Base-by-base conservation (phyloP, 2,797 vertebrate species). In the Poeciliopsis infans region DNA sequence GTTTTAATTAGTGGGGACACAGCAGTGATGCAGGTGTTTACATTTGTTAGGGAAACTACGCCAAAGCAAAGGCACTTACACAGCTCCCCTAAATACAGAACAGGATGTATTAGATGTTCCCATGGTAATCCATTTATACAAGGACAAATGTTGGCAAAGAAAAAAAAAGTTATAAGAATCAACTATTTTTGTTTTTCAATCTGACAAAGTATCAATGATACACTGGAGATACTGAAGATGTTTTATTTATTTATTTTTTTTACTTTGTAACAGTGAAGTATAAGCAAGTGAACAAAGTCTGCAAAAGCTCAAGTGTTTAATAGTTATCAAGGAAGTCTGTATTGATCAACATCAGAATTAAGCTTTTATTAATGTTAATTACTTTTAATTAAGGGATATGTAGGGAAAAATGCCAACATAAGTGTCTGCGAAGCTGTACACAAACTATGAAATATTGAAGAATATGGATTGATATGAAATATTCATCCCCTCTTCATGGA, bases 1-100 rank as follows among this genome's bases (percentile, higher is more conserved):
- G 88, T 92, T 94, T 94, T 95, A 95, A 95, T 94, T 93, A 94
- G 92, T 77, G 47, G 77, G 87, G 92, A 85, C 86, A 55, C 85
- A 84, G 90, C 89, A 81, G 88, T 85, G 84, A 93, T 92, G 92
- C 91, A 93, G 91, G 91, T 93, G 92, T 94, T 95, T 94, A 93
- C 90, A 91, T 93, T 94, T 85, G 85, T 79, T 81, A 77, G 70
- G 79, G 85, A 93, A 93, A 90, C 88, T 92, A 89, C 87, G 89
- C 88, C 87, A 88, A 83, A 92, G 90, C 90, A 74, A 77, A 79
- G 86, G 86, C 89, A 88, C 85, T 87, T 85, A 76, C 86, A 83
- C 80, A 57, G 84, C 91, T 87, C 83, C 75, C 77, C 77, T 83
- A 76, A 82, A 85, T 88, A 78, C 66, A 55, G 79, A 90, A 77